Conservation (phyloP, 2,797 vertebrate genomes). For the Coreius guichenoti region DNA sequence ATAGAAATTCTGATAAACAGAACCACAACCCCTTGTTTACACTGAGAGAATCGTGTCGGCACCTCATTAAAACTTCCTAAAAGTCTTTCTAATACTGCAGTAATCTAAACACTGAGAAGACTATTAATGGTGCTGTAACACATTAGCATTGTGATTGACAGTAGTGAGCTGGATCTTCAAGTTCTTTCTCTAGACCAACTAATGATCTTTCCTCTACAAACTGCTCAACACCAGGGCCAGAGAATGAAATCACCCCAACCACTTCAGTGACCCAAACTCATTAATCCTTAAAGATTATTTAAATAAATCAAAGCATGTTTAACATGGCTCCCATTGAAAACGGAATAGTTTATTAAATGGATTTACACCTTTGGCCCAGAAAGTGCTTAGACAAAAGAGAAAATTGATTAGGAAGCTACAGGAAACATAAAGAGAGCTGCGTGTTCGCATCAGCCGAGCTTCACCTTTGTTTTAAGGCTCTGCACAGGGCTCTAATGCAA, state of each 20-base stretch:
- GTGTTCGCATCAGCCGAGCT: conserved; percentile 1
- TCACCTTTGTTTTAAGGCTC: conserved; percentile 40
- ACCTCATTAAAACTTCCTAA: conserved; percentile 31
- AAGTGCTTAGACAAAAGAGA: conserved; percentile 11
- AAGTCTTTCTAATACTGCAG: not conserved
- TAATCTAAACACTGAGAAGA: conserved; percentile 20
- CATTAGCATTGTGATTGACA: conserved; percentile 30
- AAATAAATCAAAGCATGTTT: conserved; percentile 33
- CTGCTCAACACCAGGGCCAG: not conserved
- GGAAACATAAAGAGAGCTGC: conserved; percentile 19
- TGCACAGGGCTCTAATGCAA: conserved; percentile 37
- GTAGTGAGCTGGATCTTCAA: conserved; percentile 6
- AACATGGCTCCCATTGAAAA: conserved; percentile 42
- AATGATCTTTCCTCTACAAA: conserved; percentile 19
- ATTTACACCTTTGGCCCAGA: conserved; percentile 22
- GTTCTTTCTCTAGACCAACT: not conserved
- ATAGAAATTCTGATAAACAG: not conserved
- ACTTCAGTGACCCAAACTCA: conserved; percentile 23
- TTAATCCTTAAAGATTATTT: conserved; percentile 28
- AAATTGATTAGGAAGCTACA: conserved; percentile 27
- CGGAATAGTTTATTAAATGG: conserved; percentile 14
- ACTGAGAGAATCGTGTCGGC: not conserved
- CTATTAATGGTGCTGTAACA: conserved; percentile 5
- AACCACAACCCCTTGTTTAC: conserved; percentile 26
- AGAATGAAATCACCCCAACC: conserved; percentile 38